Conservation (phyloP, 2,797 vertebrate genomes). For the Novumbra hubbsi region DNA sequence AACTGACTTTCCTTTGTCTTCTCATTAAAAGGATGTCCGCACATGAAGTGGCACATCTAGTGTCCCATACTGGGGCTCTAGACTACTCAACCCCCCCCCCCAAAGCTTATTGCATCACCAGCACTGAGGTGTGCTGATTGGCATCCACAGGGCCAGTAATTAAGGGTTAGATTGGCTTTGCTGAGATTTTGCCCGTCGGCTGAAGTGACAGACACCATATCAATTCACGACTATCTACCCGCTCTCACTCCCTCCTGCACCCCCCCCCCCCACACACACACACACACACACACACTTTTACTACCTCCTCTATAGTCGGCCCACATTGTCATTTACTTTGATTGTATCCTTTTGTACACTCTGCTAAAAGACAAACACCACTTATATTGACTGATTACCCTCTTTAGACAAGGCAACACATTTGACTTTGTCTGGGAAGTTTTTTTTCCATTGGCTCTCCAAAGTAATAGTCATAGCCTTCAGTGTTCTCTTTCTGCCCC, state of each 20-base stretch:
- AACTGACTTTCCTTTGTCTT: constrained; percentile 32
- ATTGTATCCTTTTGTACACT: constrained; percentile 31
- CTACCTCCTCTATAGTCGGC: constrained; percentile 32
- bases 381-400: constrained; percentile 44
- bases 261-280: constrained; percentile 4
- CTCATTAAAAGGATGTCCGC: constrained; percentile 52
- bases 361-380: constrained; percentile 34
- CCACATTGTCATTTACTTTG: constrained; percentile 31
- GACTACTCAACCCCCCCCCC: not conserved
- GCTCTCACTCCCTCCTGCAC: constrained; percentile 22
- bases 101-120: constrained; percentile 24
- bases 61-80: constrained; percentile 30
- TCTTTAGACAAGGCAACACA: constrained; percentile 37
- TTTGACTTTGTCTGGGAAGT: constrained; percentile 29
- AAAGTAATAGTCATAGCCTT: constrained; percentile 12
- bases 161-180: constrained; percentile 43
- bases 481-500: constrained; percentile 11
- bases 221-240: constrained; percentile 32
- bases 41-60: constrained; percentile 25
- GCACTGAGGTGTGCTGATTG: constrained; percentile 49
- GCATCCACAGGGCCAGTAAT: constrained; percentile 42
- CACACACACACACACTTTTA: not conserved
- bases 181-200: constrained; percentile 31
- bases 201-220: constrained; percentile 30
- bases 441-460: constrained; percentile 7